Evolutionary conservation across 2,113 vertebrate genomes (phyloP).

Genomic region (Gallinago undulata): DNA sequence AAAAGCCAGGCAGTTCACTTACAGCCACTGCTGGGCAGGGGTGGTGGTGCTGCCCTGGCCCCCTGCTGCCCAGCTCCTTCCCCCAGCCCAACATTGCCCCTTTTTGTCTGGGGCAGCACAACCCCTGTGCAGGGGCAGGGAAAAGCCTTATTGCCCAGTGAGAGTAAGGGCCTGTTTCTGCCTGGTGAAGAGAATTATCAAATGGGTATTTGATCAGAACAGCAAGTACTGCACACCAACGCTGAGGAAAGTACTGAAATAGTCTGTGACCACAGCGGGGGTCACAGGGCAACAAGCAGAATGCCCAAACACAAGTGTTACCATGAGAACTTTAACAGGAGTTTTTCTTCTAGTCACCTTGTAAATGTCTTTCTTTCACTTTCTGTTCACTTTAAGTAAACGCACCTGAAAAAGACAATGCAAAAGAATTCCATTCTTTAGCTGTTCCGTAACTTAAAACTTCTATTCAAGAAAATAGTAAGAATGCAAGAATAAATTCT

Average conservation of each 20-base stretch:
- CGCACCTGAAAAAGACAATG: fast-evolving
- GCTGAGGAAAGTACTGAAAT: not conserved
- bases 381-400: not conserved
- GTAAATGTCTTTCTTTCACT: not conserved
- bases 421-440: not conserved
- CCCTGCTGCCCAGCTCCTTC: not conserved
- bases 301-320: not conserved
- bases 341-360: not conserved
- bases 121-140: fast-evolving
- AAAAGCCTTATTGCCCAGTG: not conserved
- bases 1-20: not conserved
- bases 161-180: not conserved
- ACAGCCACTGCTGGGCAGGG: not conserved
- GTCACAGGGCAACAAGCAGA: not conserved
- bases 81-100: not conserved
- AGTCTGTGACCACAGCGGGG: fast-evolving
- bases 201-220: not conserved
- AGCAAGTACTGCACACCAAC: not conserved
- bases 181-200: not conserved
- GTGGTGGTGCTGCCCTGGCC: not conserved
- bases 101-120: not conserved
- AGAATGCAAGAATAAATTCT: not conserved
- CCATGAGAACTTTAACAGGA: not conserved
- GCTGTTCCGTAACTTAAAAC: not conserved
- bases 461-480: not conserved